phyloP scores from a whole-genome alignment of 2,797 vertebrate genomes.

The Phrynocephalus guinanensis region DNA sequence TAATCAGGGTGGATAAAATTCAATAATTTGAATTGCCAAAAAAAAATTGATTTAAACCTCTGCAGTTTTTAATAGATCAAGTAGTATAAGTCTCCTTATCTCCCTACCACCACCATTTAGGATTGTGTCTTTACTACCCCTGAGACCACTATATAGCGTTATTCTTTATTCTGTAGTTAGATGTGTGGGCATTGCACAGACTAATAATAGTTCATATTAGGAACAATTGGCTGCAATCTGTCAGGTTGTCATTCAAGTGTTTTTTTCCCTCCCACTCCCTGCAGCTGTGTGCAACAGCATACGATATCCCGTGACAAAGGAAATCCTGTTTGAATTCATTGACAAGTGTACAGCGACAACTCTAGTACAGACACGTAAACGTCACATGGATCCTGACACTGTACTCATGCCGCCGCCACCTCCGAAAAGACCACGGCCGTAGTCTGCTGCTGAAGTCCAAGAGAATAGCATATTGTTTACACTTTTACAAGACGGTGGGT shows the following conservation, averaged over 20 bases:
- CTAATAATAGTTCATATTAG: neutral
- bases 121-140: no score
- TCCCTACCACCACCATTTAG: no score
- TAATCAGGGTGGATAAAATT: no score
- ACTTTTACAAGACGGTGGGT: conserved; percentile 55
- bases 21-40: no score
- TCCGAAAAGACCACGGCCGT: conserved; percentile 88
- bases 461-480: conserved; percentile 27
- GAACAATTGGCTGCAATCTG: neutral
- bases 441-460: conserved; percentile 54
- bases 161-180: no score
- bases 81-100: no score
- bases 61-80: no score
- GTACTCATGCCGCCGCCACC: conserved; percentile 97
- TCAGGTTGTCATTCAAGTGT: neutral
- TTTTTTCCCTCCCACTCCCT: conserved; percentile 31
- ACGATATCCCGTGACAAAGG: conserved; percentile 94
- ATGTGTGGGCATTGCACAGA: neutral
- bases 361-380: conserved; percentile 86
- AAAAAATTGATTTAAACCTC: no score
- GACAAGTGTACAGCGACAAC: conserved; percentile 84
- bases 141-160: no score
- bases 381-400: conserved; percentile 87
- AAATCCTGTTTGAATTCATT: conserved; percentile 92
- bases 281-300: conserved; percentile 97